These are phyloP conservation scores for Rhinella marina DNA, from an alignment of 2,797 vertebrate species.

Conservation along the genomic window DNA sequence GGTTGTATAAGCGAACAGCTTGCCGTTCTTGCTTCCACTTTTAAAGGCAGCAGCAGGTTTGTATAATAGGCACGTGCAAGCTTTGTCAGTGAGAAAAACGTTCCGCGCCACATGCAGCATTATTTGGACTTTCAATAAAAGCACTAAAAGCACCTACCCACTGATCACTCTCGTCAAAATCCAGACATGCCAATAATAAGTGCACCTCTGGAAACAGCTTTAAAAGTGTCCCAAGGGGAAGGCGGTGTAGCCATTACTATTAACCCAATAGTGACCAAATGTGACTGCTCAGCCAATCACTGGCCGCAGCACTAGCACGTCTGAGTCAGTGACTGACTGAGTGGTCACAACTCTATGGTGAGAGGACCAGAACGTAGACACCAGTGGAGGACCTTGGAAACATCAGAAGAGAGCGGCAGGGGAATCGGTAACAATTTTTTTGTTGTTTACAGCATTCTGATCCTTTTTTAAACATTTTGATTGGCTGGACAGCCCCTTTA, in stretches of 20 bases:
- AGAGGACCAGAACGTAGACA: too few species aligned
- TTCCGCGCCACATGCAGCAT: background rate
- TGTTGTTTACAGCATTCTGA: too few species aligned
- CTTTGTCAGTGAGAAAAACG: constrained; percentile 5
- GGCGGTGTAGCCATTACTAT: background rate
- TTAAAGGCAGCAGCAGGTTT: background rate
- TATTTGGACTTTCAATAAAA: constrained; percentile 18
- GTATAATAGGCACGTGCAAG: constrained; percentile 2
- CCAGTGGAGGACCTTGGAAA: too few species aligned
- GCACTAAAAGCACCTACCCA: background rate
- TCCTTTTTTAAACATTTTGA: too few species aligned
- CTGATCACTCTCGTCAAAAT: constrained; percentile 1
- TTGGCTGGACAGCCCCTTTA: too few species aligned
- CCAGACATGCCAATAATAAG: constrained; percentile 14
- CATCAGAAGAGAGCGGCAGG: too few species aligned
- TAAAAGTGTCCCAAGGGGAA: constrained; percentile 8
- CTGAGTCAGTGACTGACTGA: too few species aligned
- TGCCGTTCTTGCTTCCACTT: constrained; percentile 7
- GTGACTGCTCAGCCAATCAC: too few species aligned
- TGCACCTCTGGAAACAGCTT: constrained; percentile 1
- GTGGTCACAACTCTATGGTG: too few species aligned
- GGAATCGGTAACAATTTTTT: too few species aligned
- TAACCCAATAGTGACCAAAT: background rate
- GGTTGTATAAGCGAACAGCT: constrained; percentile 9
- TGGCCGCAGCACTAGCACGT: too few species aligned